phyloP scores from a whole-genome alignment of 2,797 vertebrate genomes.

The Tokudaia muenninki region DNA sequence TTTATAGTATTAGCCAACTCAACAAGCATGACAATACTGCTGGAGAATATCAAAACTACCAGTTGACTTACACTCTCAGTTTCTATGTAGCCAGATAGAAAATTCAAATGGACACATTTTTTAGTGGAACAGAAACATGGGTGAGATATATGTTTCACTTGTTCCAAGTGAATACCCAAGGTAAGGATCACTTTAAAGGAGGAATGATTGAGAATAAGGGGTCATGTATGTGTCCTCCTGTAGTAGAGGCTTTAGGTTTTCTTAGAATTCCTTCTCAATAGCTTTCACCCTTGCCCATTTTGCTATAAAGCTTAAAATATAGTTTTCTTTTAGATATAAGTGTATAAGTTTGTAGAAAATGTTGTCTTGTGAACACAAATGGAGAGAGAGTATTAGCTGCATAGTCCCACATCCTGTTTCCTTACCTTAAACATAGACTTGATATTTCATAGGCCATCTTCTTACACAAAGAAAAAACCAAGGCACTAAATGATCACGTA shows the following conservation, averaged over 20 bases:
- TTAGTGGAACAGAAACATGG: slow-evolving; percentile 32
- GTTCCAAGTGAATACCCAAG: neutral
- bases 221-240: neutral
- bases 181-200: slow-evolving; percentile 36
- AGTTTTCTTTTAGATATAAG: slow-evolving; percentile 57
- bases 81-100: slow-evolving; percentile 31
- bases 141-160: neutral
- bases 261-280: slow-evolving; percentile 1
- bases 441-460: neutral
- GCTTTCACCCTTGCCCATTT: slow-evolving; percentile 17
- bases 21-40: slow-evolving; percentile 32
- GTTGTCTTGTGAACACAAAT: slow-evolving; percentile 10
- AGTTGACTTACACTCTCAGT: slow-evolving; percentile 8
- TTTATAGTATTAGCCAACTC: slow-evolving; percentile 44
- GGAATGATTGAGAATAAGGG: neutral
- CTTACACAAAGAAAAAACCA: slow-evolving; percentile 20
- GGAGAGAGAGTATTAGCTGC: neutral
- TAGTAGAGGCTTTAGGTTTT: neutral
- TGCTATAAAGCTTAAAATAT: slow-evolving; percentile 40
- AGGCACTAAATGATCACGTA: no score
- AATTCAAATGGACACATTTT: slow-evolving; percentile 8
- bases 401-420: neutral
- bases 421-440: slow-evolving; percentile 27
- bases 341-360: neutral
- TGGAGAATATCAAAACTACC: slow-evolving; percentile 45